Base-by-base conservation (phyloP, 2,797 vertebrate species). In the Phalloptychus januarius region DNA sequence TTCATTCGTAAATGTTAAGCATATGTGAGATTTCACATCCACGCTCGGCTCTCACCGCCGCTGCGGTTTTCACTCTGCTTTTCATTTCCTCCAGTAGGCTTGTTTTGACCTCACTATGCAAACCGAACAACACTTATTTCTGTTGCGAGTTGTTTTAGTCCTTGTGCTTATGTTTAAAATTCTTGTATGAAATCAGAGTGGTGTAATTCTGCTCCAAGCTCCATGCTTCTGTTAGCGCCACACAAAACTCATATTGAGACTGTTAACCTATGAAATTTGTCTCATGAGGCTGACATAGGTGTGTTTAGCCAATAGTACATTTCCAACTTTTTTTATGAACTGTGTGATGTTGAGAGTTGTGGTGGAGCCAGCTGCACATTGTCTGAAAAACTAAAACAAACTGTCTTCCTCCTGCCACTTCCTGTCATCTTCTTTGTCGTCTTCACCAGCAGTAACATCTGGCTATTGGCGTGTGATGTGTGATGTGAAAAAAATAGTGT, bases 1-100 rank as follows among this genome's bases (percentile, higher is more conserved):
- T 78, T 74, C 63, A 78, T 76, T 69, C 46, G 71, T 83, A 82
- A 81, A 88, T 92, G 86, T 79, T 93, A 77, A 79, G 67, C 72
- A 71, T 67, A 40, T 92, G 94, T 90, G 89, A 94, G 83, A 93
- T 93, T 92, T 94, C 93, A 93, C 91, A 7, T 87, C 85, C 61
- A 16, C n/a, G 11, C 90, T 92, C 83, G 50, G 84, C 79, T 91
- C 88, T 84, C 86, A 90, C 81, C 77, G 5, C 61, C 23, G 69
- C 81, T 71, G 75, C 10, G 79, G 54, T 75, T 79, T 77, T 72
- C 77, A 36, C 16, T 70, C 40, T 50, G 28, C 15, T 3, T 65
- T 81, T 77, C 76, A 65, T 78, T 48, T n/a, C 7, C 72, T 81
- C 70, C 65, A 73, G 74, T 69, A 8, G 63, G 2, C 52, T 4